phyloP scores from a whole-genome alignment of 2,888 invertebrate genomes.

The Aporophyla lueneburgensis region DNA sequence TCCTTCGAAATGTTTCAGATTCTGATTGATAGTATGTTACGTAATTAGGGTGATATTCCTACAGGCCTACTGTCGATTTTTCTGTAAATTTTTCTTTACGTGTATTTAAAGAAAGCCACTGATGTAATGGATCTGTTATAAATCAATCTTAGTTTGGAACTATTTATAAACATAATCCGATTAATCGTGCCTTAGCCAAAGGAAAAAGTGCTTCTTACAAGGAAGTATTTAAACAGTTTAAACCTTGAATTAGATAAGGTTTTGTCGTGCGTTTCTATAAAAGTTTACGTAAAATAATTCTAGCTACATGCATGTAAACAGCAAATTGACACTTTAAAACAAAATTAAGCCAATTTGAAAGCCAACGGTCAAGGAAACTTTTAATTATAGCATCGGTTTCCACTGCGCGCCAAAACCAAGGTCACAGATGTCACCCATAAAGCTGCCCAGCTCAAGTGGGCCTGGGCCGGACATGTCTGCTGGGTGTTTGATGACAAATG shows the following conservation, averaged over 20 bases:
- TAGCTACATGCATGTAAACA: conserved; percentile 56
- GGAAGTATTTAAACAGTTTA: conserved; percentile 14
- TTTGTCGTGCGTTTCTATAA: conserved; percentile 28
- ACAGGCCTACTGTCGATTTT: not conserved
- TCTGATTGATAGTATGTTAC: too few relatives aligned
- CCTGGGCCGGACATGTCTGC: too few relatives aligned
- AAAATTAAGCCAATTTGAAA: conserved; percentile 5
- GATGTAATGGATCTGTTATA: not conserved
- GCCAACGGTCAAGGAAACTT: conserved; percentile 30
- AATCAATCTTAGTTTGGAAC: not conserved
- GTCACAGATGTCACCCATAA: too few relatives aligned
- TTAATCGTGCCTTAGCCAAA: not conserved
- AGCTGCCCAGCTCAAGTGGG: too few relatives aligned
- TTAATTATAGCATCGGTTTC: not conserved
- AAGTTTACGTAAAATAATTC: conserved; percentile 40
- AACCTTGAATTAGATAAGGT: conserved; percentile 53
- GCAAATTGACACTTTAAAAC: conserved; percentile 22
- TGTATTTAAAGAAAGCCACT: not conserved
- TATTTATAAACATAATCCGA: not conserved
- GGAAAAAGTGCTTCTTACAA: conserved; percentile 3
- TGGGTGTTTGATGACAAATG: too few relatives aligned
- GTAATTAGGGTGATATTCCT: too few relatives aligned
- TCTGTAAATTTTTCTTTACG: not conserved
- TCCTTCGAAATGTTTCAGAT: too few relatives aligned
- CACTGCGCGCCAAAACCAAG: too few relatives aligned